Evolutionary conservation across 1,140 invertebrate species (phyloP), one percentile per base, ranked within the genome.

Genomic region (Anoplolepis gracilipes): DNA sequence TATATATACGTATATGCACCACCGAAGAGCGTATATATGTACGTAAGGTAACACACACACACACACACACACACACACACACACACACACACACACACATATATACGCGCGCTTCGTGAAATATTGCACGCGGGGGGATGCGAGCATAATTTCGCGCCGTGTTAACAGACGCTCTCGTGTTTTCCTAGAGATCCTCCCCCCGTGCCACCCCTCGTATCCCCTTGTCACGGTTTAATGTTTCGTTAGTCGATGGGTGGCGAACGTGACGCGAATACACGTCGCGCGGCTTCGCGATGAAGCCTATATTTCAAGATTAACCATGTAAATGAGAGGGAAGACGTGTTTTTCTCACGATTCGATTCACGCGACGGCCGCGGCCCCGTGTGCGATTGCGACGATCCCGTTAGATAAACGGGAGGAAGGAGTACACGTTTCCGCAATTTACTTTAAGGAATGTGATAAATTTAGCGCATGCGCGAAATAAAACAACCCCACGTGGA

Each of bases 91-190:
- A n/a, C n/a, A n/a, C n/a, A n/a, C n/a, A n/a, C n/a, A n/a, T n/a
- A n/a, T n/a, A n/a, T n/a, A n/a, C n/a, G n/a, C 53, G 67, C 77
- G 39, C 53, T 36, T 61, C 30, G 78, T 73, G 78, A 82, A 82
- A 73, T 82, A 82, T 82, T 59, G 78, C 67, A 69, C 59, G 65
- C 67, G 33, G 46, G 13, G 67, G 28, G 78, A 73, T 46, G 53
- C 36, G 78, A 72, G 78, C 55, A 73, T 73, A 82, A 82, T 82
- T 82, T 82, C 67, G 55, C 28, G 67, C 53, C 77, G 67, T 82
- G 67, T 82, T 82, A 82, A 82, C 78, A 82, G 67, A 4, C 53
- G 36, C 25, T 55, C 36, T 57, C 67, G 36, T 46, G 53, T 82
- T 72, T 82, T 82, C 33, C 78, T 73, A 73, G 22, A 53, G 65